A percentile compares a stretch with the other conserved stretches of the same genome.
Evolutionary conservation across 1,140 invertebrate genomes (phyloP).

Genomic region (Drosophila kikkawai): DNA sequence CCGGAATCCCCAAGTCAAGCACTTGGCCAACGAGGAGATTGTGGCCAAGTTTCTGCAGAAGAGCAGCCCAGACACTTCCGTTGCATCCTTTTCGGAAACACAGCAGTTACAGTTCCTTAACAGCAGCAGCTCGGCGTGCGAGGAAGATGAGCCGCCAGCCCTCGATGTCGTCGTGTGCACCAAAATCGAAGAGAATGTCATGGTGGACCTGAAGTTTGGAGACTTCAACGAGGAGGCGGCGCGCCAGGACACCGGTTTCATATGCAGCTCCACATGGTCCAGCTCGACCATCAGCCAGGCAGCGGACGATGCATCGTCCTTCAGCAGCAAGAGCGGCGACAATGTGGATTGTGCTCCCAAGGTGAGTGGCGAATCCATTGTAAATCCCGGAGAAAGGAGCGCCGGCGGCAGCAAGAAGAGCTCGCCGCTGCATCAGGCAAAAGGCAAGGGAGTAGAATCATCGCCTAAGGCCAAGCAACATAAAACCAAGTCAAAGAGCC

Average conservation of each 20-base stretch:
- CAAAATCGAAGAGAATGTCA: conserved; percentile 26
- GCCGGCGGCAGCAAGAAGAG: conserved; percentile 34
- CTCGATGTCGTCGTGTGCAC: background rate
- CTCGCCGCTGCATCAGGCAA: conserved; percentile 37
- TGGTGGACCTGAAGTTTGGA: conserved; percentile 67
- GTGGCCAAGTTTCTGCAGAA: conserved; percentile 68
- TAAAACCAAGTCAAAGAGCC: conserved; percentile 9
- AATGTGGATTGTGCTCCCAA: conserved; percentile 58
- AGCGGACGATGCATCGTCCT: conserved; percentile 20
- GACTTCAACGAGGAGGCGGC: conserved; percentile 67
- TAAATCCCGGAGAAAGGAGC: background rate
- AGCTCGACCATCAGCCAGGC: conserved; percentile 56
- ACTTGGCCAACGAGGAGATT: conserved; percentile 70
- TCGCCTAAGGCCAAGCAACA: conserved; percentile 5
- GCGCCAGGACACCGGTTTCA: conserved; percentile 44
- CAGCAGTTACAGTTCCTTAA: conserved; percentile 73
- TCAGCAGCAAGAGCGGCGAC: conserved; percentile 36
- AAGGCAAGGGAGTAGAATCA: background rate
- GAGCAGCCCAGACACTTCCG: conserved; percentile 25
- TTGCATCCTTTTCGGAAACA: conserved; percentile 13
- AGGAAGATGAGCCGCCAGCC: conserved; percentile 59
- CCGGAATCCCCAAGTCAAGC: conserved; percentile 15
- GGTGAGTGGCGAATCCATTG: background rate
- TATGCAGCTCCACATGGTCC: conserved; percentile 72
- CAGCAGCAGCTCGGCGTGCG: conserved; percentile 73